phyloP scores from a whole-genome alignment of 2,797 vertebrate genomes.

The Pseudopleuronectes americanus region DNA sequence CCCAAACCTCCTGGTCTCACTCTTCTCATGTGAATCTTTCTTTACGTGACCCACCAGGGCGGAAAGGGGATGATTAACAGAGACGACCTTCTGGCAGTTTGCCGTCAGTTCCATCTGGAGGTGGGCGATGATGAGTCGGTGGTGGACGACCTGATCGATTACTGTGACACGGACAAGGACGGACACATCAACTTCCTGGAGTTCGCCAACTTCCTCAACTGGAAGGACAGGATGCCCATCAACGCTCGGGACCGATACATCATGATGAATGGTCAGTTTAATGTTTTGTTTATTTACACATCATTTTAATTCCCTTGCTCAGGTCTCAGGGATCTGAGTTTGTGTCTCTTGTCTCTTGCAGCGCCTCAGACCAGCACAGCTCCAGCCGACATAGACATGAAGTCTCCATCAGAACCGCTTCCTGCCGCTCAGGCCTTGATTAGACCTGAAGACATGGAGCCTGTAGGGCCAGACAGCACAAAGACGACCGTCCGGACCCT shows the following conservation, averaged over 20 bases:
- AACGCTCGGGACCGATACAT: conserved; percentile 79
- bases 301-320: too few species aligned
- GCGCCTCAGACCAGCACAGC: conserved; percentile 58
- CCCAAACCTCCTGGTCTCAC: too few species aligned
- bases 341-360: conserved; percentile 36
- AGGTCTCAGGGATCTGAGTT: conserved; percentile 7
- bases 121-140: conserved; percentile 78
- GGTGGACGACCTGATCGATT: conserved; percentile 86
- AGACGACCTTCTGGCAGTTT: conserved; percentile 82
- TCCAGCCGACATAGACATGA: conserved; percentile 34
- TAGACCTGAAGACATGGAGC: conserved; percentile 79
- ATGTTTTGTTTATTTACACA: too few species aligned
- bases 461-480: conserved; percentile 71
- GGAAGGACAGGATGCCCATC: conserved; percentile 89
- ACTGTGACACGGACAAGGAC: conserved; percentile 88
- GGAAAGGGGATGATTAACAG: conserved; percentile 87
- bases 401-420: not conserved
- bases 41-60: conserved; percentile 64
- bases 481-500: conserved; percentile 79
- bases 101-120: conserved; percentile 82
- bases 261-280: conserved; percentile 74
- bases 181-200: conserved; percentile 88
- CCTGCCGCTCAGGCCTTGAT: conserved; percentile 47
- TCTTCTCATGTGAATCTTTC: not conserved
- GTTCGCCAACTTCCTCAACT: conserved; percentile 92